Evolutionary conservation across 2,797 vertebrate genomes (phyloP).

Genomic region (Acrocephalus scirpaceus): DNA sequence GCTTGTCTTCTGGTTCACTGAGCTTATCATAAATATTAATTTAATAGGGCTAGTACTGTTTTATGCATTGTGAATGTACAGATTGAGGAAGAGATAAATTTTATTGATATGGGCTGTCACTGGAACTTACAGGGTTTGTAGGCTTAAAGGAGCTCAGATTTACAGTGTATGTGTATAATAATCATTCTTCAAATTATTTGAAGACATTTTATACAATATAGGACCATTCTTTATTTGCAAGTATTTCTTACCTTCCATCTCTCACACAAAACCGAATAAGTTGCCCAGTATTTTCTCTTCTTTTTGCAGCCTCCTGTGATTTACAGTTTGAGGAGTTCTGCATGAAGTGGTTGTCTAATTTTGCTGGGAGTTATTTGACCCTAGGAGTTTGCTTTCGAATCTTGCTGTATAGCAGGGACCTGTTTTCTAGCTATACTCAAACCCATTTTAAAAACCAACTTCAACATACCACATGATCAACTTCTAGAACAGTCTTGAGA

Average conservation of each 20-base stretch:
- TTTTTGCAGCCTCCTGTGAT: background rate
- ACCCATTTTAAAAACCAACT: background rate
- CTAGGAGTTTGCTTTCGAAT: background rate
- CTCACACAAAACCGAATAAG: background rate
- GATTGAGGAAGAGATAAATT: constrained; percentile 41
- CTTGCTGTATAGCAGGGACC: background rate
- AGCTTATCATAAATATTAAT: constrained; percentile 48
- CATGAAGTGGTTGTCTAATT: background rate
- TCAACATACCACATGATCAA: background rate
- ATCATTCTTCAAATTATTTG: background rate
- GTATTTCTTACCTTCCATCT: background rate
- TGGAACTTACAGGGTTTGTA: background rate
- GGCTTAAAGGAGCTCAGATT: background rate
- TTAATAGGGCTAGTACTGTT: constrained; percentile 20
- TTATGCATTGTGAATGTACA: constrained; percentile 19
- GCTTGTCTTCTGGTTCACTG: constrained; percentile 3
- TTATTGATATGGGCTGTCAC: background rate
- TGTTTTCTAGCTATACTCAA: background rate
- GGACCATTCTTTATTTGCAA: background rate
- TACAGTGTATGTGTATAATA: background rate
- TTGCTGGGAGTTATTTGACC: background rate
- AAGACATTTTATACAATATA: background rate
- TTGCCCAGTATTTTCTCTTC: background rate
- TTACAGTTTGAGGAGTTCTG: background rate
- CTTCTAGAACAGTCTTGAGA: background rate